Evolutionary conservation across 2,797 vertebrate species (phyloP), one percentile per base, ranked within the genome.

Genomic region (Coilia nasus): DNA sequence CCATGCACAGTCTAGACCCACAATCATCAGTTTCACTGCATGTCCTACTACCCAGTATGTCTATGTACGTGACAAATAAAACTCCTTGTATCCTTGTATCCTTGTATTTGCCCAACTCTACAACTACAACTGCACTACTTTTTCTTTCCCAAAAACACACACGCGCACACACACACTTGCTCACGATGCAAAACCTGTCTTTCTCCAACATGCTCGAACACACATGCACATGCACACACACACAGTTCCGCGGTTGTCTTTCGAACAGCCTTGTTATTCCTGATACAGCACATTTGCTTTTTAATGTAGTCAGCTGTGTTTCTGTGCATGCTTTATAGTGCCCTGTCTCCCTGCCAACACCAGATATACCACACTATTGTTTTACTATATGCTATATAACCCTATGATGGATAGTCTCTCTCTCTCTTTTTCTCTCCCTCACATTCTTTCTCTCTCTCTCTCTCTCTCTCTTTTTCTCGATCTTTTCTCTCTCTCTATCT

Each of bases 251-350:
- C 14, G 9, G 1, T 54, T 28, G 4, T 15, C 31, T 41, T 78
- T 6, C 71, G 9, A 54, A 1, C 50, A 78, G 44, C 31, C 31
- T 78, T 31, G 44, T 78, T 78, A 41, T 78, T 6, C 71, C 71
- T 78, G 71, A 41, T 44, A 78, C 71, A 78, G 71, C 71, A 78
- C 31, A 78, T 78, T 78, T 78, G 2, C 17, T 19, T 17, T 78
- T 71, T 71, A 71, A 71, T 71, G 64, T 44, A 78, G 71, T 78
- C 31, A 78, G 71, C 35, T 78, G 19, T 21, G 71, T 21, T 44
- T 17, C 31, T 44, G 12, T 2, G 19, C 31, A 9, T 78, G 35
- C 35, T 78, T 78, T 78, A 78, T 44, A 41, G 71, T 44, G 4
- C 31, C 15, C 17, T 9, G 19, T 35, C 35, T 7, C 15, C 10